phyloP scores from a whole-genome alignment of 2,888 invertebrate genomes.

The Mechanitis messenoides region DNA sequence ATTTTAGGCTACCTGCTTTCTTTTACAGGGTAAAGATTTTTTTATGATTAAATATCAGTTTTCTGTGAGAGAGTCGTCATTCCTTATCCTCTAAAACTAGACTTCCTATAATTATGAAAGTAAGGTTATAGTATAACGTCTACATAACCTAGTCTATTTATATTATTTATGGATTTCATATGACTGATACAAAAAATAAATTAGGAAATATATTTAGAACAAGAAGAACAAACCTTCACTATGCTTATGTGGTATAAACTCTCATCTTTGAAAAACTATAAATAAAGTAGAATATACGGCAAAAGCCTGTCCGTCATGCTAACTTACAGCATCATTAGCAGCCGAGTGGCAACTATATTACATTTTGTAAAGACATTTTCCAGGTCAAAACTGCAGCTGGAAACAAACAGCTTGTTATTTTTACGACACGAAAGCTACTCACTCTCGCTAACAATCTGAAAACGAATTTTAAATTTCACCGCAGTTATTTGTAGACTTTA shows the following conservation, averaged over 20 bases:
- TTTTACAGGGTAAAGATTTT: no score
- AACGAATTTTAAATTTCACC: slow-evolving; percentile 28
- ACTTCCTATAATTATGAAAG: no score
- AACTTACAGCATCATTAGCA: slow-evolving; percentile 17
- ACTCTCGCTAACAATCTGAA: slow-evolving; percentile 32
- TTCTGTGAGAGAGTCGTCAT: no score
- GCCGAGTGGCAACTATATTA: slow-evolving; percentile 18
- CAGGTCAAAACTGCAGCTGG: slow-evolving; percentile 23
- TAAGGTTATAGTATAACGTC: no score
- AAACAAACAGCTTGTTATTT: slow-evolving; percentile 33
- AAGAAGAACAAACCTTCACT: no score
- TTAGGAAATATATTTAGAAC: no score
- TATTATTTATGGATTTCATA: no score
- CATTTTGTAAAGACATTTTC: slow-evolving; percentile 23
- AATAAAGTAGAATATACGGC: slow-evolving; percentile 1
- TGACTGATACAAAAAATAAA: no score
- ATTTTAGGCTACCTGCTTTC: no score
- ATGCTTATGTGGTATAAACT: not conserved
- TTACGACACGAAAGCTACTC: slow-evolving; percentile 25
- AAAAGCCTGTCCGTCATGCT: slow-evolving; percentile 4
- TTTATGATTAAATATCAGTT: no score
- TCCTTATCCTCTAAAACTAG: no score
- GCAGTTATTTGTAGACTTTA: slow-evolving; percentile 8
- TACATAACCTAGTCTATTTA: no score
- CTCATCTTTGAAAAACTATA: not conserved